Conservation (phyloP, 2,888 invertebrate species). For the Smittia aterrima region DNA sequence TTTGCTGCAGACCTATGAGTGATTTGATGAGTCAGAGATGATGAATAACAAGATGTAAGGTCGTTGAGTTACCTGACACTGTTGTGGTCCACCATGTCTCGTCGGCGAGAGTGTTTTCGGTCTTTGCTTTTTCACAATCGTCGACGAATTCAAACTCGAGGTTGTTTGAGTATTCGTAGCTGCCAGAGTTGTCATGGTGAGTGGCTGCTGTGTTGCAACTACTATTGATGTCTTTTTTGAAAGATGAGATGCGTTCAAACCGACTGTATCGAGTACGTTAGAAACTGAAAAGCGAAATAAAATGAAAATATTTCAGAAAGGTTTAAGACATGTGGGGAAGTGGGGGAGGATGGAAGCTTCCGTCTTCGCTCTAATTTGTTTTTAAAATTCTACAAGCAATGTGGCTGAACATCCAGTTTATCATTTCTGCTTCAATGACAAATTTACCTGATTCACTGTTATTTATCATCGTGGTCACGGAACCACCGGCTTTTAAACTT, state of each 20-base stretch:
- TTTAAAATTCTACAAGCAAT: too few species aligned
- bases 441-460: slow-evolving; percentile 17
- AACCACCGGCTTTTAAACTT: slow-evolving; percentile 22
- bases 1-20: slow-evolving; percentile 84
- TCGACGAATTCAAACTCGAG: slow-evolving; percentile 46
- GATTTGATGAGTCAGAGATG: background rate
- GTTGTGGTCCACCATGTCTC: slow-evolving; percentile 79
- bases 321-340: too few species aligned
- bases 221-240: slow-evolving; percentile 42
- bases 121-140: slow-evolving; percentile 66
- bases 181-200: slow-evolving; percentile 29
- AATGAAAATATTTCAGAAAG: background rate
- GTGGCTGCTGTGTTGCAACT: slow-evolving; percentile 44
- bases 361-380: too few species aligned
- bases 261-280: slow-evolving; percentile 20
- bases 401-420: too few species aligned
- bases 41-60: background rate
- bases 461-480: slow-evolving; percentile 12
- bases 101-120: slow-evolving; percentile 87
- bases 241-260: background rate
- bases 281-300: slow-evolving; percentile 17
- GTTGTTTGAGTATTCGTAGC: slow-evolving; percentile 18
- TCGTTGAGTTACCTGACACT: slow-evolving; percentile 71
- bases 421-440: too few species aligned
- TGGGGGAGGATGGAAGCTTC: too few species aligned